These are phyloP conservation scores for Callosobruchus maculatus DNA, from an alignment of 2,888 invertebrate species.

Conservation along the genomic window DNA sequence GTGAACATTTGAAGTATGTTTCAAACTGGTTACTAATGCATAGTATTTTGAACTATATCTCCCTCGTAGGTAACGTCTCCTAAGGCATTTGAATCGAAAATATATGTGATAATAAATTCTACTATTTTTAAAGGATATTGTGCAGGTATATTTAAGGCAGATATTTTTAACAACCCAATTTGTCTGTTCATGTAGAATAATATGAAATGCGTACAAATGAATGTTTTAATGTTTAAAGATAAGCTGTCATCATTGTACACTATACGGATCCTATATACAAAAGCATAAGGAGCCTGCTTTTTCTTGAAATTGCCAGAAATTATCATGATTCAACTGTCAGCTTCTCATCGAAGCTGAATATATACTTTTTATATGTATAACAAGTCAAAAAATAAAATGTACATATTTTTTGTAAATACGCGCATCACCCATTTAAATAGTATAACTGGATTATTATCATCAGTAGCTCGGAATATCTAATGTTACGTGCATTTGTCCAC, in stretches of 20 bases:
- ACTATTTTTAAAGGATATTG: slow-evolving; percentile 26
- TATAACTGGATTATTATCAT: too few relatives aligned
- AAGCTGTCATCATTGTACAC: not conserved
- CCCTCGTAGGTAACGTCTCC: slow-evolving; percentile 1
- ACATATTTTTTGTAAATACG: too few relatives aligned
- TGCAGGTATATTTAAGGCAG: slow-evolving; percentile 18
- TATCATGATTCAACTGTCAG: too few relatives aligned
- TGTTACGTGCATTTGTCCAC: too few relatives aligned
- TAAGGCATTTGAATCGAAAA: slow-evolving; percentile 29
- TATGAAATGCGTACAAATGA: slow-evolving; percentile 22
- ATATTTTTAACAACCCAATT: slow-evolving; percentile 24
- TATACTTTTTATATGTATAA: too few relatives aligned
- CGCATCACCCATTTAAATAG: too few relatives aligned
- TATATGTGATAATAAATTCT: slow-evolving; percentile 31
- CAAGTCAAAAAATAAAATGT: too few relatives aligned
- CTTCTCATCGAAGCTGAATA: too few relatives aligned
- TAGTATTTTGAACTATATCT: not conserved
- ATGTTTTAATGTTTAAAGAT: slow-evolving; percentile 15
- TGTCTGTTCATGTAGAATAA: slow-evolving; percentile 22
- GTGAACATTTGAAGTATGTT: not conserved
- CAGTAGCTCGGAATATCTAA: too few relatives aligned
- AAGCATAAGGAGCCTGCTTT: not conserved
- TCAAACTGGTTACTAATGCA: not conserved
- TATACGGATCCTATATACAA: not conserved
- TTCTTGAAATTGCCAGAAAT: not conserved